Evolutionary conservation across 2,888 invertebrate genomes (phyloP), one percentile per base, ranked within the genome.

Genomic region (Andrena camellia): DNA sequence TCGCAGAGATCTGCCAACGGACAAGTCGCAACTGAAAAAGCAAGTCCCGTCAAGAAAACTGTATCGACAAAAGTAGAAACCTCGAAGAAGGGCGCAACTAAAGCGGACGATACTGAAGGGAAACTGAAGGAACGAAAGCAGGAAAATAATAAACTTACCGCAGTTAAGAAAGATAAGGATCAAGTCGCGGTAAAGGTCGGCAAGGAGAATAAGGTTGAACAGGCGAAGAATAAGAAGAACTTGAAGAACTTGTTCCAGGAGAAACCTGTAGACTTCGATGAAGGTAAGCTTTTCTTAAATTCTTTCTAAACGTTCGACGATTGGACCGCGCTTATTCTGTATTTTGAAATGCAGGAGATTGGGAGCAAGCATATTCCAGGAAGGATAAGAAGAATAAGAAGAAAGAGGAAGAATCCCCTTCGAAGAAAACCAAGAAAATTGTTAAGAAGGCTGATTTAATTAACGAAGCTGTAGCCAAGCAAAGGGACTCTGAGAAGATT

Each of bases 181-280:
- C 90, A 91, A 23, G 83, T 79, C 29, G 63, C 80, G 13, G 78
- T 84, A 33, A 94, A 93, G 78, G 74, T 87, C 73, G 90, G 89
- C 26, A 93, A 95, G 94, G 93, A 94, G 91, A 91, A 95, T 94
- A 95, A 95, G 88, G 92, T 94, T 91, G 86, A 96, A 94, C 96
- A 94, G 91, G 93, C 92, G 0, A 96, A 96, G 90, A 96, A 95
- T 84, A 95, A 95, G 87, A 96, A 96, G 92, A 96, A 96, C 90
- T 92, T 94, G 62, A 96, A 96, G 93, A 95, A 95, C 87, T 93
- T 93, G 81, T 95, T 95, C 69, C 94, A 95, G 83, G 96, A 96
- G 88, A 97, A 97, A 92, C 97, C 97, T 10, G 95, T 95, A 60
- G 97, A 97, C 90, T 97, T 95, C 94, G 97, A 97, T 93, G 97